Evolutionary conservation across 2,888 invertebrate species (phyloP).

Genomic region (Crematogaster levior): DNA sequence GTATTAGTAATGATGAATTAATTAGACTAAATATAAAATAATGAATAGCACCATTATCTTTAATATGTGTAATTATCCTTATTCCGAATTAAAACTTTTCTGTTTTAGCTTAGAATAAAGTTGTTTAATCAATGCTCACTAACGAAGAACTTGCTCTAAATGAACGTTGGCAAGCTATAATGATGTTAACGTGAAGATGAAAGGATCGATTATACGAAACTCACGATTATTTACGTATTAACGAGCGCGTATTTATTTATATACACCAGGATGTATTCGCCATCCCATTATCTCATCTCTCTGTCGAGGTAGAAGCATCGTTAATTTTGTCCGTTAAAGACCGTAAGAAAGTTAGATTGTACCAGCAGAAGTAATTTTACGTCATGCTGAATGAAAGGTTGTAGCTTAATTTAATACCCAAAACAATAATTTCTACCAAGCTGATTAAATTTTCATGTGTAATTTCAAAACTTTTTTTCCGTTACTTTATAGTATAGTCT

Average conservation of each 20-base stretch:
- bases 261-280: slow-evolving; percentile 31
- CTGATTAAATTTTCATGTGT: slow-evolving; percentile 6
- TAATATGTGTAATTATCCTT: background rate
- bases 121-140: slow-evolving; percentile 20
- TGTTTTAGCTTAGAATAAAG: background rate
- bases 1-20: background rate
- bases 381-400: slow-evolving; percentile 1
- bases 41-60: background rate
- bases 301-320: slow-evolving; percentile 36
- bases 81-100: background rate
- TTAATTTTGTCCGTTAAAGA: slow-evolving; percentile 39
- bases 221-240: slow-evolving; percentile 46
- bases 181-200: slow-evolving; percentile 40
- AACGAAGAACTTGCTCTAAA: slow-evolving; percentile 10
- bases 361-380: slow-evolving; percentile 10
- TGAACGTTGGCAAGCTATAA: slow-evolving; percentile 31
- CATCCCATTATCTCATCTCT: slow-evolving; percentile 41
- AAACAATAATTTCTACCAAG: background rate
- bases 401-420: slow-evolving; percentile 26
- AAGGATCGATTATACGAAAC: slow-evolving; percentile 42
- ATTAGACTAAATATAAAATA: background rate
- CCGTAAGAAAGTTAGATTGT: slow-evolving; percentile 20
- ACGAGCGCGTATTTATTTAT: slow-evolving; percentile 41
- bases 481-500: background rate
- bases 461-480: background rate